phyloP scores from a whole-genome alignment of 2,888 invertebrate species.

The Lepas anatifera region DNA sequence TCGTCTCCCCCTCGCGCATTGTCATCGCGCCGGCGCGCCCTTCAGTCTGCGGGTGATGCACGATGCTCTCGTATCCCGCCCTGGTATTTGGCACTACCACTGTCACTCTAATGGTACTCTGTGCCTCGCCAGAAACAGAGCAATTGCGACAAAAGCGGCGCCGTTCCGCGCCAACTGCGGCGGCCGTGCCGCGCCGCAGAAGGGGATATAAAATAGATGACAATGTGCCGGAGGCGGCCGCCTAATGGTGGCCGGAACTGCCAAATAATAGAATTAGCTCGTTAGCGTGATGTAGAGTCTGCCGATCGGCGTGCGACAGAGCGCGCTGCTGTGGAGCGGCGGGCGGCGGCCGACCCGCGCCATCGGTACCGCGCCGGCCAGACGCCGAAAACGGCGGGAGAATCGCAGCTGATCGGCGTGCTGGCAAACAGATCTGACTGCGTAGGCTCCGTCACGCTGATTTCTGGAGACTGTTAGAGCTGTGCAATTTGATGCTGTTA shows the following conservation, averaged over 20 bases:
- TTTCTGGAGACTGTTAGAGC: too few species aligned
- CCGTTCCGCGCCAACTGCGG: constrained; percentile 1
- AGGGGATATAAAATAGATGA: constrained; percentile 11
- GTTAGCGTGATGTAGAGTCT: constrained; percentile 5
- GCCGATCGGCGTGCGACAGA: constrained; percentile 2
- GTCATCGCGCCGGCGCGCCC: not conserved
- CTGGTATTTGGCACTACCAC: not conserved
- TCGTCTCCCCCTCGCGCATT: too few species aligned
- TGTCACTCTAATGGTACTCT: not conserved
- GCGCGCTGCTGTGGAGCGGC: too few species aligned
- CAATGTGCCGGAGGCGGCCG: constrained; percentile 3
- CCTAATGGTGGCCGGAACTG: not conserved
- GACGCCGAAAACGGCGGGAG: too few species aligned
- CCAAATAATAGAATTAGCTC: constrained; percentile 12
- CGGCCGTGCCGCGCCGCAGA: not conserved
- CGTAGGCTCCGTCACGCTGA: too few species aligned
- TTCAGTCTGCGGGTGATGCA: too few species aligned
- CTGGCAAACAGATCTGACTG: too few species aligned
- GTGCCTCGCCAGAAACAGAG: too few species aligned
- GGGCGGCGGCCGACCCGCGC: not conserved
- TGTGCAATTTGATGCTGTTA: too few species aligned
- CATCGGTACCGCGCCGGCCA: too few species aligned
- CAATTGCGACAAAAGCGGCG: not conserved
- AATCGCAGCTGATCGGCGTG: too few species aligned
- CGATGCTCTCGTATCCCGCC: not conserved